Base-by-base conservation (phyloP, 2,797 vertebrate species). In the Champsocephalus esox region DNA sequence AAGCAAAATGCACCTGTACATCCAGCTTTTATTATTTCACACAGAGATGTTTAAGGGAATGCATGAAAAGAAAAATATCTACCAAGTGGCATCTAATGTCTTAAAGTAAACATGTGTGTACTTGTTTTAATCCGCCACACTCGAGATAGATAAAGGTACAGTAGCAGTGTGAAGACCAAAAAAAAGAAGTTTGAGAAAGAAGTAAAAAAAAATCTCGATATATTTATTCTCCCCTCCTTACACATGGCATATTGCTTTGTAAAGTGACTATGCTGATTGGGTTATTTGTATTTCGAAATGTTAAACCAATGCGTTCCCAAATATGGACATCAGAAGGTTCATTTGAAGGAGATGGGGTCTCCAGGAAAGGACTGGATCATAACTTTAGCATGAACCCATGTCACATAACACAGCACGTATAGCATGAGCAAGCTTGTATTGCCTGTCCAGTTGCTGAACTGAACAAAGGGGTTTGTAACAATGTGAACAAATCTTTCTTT, bases 401-500 rank as follows among this genome's bases (percentile, higher is more conserved):
- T 16, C 21, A 50, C 10, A 34, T 57, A 56, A 3, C 1, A 48
- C 54, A 43, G 19, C 5, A 58, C 28, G 10, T 17, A 41, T 32
- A 61, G 14, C 17, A 16, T 46, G 34, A 38, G 57, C 38, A 43
- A 38, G 49, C 28, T 56, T 45, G 9, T 16, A 43, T 34, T 43
- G 41, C 54, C 13, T 4, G 2, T 43, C 24, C 46, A 28, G 28
- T 28, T 28, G 28, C 19, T 46, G 19, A 13, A 16, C 54, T 3
- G 3, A 21, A 8, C 9, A 0, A 24, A 14, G 44, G 61, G 49
- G 38, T 50, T 48, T 54, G 9, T 66, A 2, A 57, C 0, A 12
- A 75, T 44, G 59, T 82, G 68, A 68, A 55, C 57, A 62, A 32
- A 64, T 62, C 38, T 71, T 63, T 6, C 0, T 56, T 13, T 61